Percentiles rank a stretch among this genome's conserved stretches.
These are phyloP conservation scores for Lepidothrix coronata DNA, from an alignment of 2,113 vertebrate species.

Conservation along the genomic window DNA sequence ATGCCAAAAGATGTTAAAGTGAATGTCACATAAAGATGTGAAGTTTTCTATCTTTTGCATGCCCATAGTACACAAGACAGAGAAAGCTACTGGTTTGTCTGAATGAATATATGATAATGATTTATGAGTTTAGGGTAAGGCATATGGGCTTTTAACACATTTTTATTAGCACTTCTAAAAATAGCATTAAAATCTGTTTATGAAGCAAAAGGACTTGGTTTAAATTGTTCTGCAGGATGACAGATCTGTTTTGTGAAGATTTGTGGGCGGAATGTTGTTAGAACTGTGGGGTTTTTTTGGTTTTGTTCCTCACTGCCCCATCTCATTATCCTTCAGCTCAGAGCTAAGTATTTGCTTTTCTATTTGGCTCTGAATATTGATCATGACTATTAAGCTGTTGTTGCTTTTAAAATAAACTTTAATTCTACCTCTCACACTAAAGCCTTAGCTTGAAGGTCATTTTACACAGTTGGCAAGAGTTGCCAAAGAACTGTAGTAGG, in stretches of 20 bases:
- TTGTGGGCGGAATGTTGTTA: background rate
- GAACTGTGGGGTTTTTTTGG: background rate
- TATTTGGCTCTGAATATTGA: background rate
- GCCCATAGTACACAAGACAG: background rate
- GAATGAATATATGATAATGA: background rate
- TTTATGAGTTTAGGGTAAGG: background rate
- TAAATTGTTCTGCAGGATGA: conserved; percentile 6
- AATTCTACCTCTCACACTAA: background rate
- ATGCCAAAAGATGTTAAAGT: background rate
- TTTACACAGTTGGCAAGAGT: background rate
- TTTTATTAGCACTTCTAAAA: conserved; percentile 37
- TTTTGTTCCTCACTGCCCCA: background rate
- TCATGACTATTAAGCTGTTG: background rate
- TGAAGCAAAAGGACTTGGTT: background rate
- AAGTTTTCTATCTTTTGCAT: background rate
- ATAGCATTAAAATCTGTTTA: background rate
- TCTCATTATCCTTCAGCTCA: background rate
- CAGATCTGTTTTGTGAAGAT: background rate
- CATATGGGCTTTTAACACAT: background rate
- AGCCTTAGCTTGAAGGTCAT: background rate
- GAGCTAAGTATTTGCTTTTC: background rate
- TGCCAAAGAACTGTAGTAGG: background rate
- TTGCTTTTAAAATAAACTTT: conserved; percentile 13
- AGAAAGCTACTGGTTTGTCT: conserved; percentile 11
- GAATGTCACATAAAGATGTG: background rate